phyloP scores from a whole-genome alignment of 1,140 invertebrate genomes.

The Heliconius himera region DNA sequence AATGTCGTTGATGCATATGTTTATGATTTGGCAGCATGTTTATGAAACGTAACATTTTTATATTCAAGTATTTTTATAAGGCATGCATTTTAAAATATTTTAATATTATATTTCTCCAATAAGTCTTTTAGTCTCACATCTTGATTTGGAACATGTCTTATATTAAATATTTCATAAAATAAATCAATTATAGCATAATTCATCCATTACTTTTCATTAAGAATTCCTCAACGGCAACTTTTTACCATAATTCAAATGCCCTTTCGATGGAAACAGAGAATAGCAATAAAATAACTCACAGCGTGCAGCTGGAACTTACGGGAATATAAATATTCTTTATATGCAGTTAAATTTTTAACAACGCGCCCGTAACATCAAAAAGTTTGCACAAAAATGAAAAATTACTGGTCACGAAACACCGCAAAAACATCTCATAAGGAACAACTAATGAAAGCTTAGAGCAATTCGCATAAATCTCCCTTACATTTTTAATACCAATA shows the following conservation, averaged over 20 bases:
- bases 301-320: constrained; percentile 67
- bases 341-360: constrained; percentile 78
- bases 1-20: constrained; percentile 66
- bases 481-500: constrained; percentile 82
- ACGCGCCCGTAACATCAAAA: constrained; percentile 64
- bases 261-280: constrained; percentile 56
- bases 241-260: constrained; percentile 59
- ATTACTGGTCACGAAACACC: constrained; percentile 80
- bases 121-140: not conserved
- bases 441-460: constrained; percentile 81
- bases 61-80: not conserved
- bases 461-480: constrained; percentile 80
- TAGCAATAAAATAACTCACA: constrained; percentile 73
- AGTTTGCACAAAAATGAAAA: constrained; percentile 78
- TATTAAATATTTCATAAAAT: not conserved
- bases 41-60: constrained; percentile 31
- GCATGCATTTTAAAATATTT: not conserved
- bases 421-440: constrained; percentile 77
- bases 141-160: not conserved
- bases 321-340: constrained; percentile 79
- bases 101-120: not conserved
- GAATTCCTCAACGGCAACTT: constrained; percentile 32
- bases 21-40: constrained; percentile 50
- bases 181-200: not conserved
- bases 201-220: constrained; percentile 61